Base-by-base conservation (phyloP, 2,888 invertebrate genomes). In the Osedax frankpressi region DNA sequence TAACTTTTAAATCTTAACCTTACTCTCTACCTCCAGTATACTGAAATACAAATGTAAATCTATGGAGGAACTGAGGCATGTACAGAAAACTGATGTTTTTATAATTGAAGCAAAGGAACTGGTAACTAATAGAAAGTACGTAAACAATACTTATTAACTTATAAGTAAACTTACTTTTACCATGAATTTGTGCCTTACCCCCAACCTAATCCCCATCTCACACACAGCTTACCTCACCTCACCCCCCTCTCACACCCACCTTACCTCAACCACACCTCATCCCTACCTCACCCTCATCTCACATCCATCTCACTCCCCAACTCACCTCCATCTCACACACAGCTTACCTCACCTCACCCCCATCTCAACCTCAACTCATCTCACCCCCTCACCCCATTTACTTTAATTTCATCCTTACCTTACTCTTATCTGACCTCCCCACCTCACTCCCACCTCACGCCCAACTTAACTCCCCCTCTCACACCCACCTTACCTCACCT, bases 401-500 rank as follows among this genome's bases (percentile, higher is more conserved):
- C 62, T 3, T 24, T 27, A 63, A 76, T 11, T n/a, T n/a, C n/a
- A n/a, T n/a, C n/a, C n/a, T n/a, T n/a, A n/a, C n/a, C n/a, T n/a
- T n/a, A n/a, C n/a, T n/a, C n/a, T n/a, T n/a, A n/a, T n/a, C n/a
- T n/a, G n/a, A n/a, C n/a, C n/a, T n/a, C n/a, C 77, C 81, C 81
- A 72, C 71, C 2, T 82, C 83, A 24, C 79, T 79, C 14, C 81
- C 81, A 2, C 77, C 76, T 19, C 70, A 80, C 25, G 28, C 73
- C n/a, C 25, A 69, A 28, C 70, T 75, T 25, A 78, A 76, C n/a
- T 74, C 75, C 24, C 78, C 81, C 74, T 80, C 80, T 73, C 81
- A 81, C 28, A 77, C 78, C 73, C 79, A 80, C 14, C 76, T 82
- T n/a, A n/a, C n/a, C n/a, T n/a, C n/a, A n/a, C n/a, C n/a, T n/a